Evolutionary conservation across 2,797 vertebrate genomes (phyloP), one percentile per base, ranked within the genome.

Genomic region (Microtus californicus): DNA sequence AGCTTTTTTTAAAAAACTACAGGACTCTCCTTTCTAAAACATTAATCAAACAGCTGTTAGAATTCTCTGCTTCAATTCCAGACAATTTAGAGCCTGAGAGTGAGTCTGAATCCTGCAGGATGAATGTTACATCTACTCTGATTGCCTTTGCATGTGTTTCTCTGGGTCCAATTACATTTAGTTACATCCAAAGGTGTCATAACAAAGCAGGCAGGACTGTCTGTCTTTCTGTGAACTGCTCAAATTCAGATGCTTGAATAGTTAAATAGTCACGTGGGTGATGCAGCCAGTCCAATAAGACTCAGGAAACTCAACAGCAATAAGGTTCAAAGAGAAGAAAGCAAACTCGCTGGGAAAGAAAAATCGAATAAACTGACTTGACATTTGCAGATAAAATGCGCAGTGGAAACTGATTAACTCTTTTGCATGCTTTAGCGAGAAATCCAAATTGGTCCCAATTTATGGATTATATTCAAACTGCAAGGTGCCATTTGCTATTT

Each of bases 181-280:
- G 40, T 74, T 90, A 93, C 19, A 61, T 73, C 65, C 78, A 77
- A 40, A 65, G 29, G 51, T 54, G 73, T 87, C 59, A 85, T 65
- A 83, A 91, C 71, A 95, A 88, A 88, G 40, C 80, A 76, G n/a
- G 63, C 69, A 34, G 74, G 83, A 87, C 91, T 95, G 43, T 89
- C 17, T 92, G 43, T 88, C 71, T 71, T 94, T 77, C 65, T 2
- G 0, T 87, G 34, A 93, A 67, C 80, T 79, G 45, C 87, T 89
- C 73, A 81, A 83, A 65, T 79, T 89, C 90, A 51, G 87, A 79
- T 19, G 71, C 69, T 79, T 79, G 65, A 19, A 71, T 67, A 63
- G 48, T 71, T 59, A 67, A 14, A 59, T 45, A 59, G 56, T 56
- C 73, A 78, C 2, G 1, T 76, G 40, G 79, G n/a, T 7, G 59